Conservation (phyloP, 1,140 invertebrate species). For the Heliconius nattereri region DNA sequence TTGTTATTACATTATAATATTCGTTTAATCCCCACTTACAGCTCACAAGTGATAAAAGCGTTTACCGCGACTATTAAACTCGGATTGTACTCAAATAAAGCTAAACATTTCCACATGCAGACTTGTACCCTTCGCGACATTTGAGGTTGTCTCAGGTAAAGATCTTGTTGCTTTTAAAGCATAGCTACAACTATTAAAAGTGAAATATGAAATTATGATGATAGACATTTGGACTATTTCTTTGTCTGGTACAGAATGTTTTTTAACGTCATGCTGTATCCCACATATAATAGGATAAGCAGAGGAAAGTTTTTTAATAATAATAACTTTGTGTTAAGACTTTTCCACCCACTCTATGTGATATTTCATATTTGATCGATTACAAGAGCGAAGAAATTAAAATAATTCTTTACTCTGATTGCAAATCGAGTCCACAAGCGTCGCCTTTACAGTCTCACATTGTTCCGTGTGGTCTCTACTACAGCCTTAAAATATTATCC, state of each 20-base stretch:
- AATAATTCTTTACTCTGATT: neutral
- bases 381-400: neutral
- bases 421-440: too few species aligned
- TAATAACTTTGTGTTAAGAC: neutral
- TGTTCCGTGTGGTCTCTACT: too few species aligned
- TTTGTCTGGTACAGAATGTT: neutral
- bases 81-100: conserved; percentile 44
- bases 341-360: neutral
- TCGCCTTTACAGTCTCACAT: too few species aligned
- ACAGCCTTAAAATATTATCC: too few species aligned
- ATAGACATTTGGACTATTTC: too few species aligned
- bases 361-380: neutral
- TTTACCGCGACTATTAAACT: conserved; percentile 43
- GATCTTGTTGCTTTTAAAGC: neutral
- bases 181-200: neutral
- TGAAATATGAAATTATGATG: too few species aligned
- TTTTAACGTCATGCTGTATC: too few species aligned
- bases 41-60: conserved; percentile 35
- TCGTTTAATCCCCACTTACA: conserved; percentile 3
- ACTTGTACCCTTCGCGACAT: conserved; percentile 32
- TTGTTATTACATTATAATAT: conserved; percentile 2
- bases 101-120: conserved; percentile 43
- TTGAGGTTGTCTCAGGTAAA: conserved; percentile 29
- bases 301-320: neutral
- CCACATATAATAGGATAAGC: neutral